Evolutionary conservation across 2,888 invertebrate species (phyloP).

Genomic region (Oligia strigilis): DNA sequence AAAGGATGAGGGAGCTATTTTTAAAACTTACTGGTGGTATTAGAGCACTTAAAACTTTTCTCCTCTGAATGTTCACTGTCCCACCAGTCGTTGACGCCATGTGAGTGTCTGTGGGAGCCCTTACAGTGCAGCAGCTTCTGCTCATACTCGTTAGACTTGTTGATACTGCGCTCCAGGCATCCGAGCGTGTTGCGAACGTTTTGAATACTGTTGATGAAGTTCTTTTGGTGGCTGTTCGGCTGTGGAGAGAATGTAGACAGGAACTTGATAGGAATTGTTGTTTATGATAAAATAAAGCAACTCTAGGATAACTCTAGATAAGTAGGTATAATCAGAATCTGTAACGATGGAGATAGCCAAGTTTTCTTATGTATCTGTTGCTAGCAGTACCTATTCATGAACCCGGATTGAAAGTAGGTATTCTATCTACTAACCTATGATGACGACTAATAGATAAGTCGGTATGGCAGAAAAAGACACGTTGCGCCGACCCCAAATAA

Average conservation of each 20-base stretch:
- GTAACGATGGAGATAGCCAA: neutral
- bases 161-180: constrained; percentile 78
- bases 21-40: constrained; percentile 48
- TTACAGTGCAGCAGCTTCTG: constrained; percentile 77
- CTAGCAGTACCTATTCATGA: too few relatives aligned
- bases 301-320: neutral
- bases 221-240: constrained; percentile 70
- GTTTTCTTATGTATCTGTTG: too few relatives aligned
- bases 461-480: too few relatives aligned
- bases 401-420: too few relatives aligned
- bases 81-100: constrained; percentile 74
- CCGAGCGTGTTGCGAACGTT: constrained; percentile 79
- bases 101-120: constrained; percentile 76
- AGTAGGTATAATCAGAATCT: neutral
- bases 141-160: constrained; percentile 80
- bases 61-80: constrained; percentile 70
- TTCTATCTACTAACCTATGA: too few relatives aligned
- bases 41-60: constrained; percentile 59
- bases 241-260: constrained; percentile 34
- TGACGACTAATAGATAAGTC: too few relatives aligned
- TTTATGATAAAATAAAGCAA: neutral
- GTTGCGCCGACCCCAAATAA: too few relatives aligned
- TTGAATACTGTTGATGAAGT: constrained; percentile 77
- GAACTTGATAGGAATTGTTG: neutral
- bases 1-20: constrained; percentile 23